Conservation (phyloP, 2,113 vertebrate genomes). For the Puntigrus tetrazona region DNA sequence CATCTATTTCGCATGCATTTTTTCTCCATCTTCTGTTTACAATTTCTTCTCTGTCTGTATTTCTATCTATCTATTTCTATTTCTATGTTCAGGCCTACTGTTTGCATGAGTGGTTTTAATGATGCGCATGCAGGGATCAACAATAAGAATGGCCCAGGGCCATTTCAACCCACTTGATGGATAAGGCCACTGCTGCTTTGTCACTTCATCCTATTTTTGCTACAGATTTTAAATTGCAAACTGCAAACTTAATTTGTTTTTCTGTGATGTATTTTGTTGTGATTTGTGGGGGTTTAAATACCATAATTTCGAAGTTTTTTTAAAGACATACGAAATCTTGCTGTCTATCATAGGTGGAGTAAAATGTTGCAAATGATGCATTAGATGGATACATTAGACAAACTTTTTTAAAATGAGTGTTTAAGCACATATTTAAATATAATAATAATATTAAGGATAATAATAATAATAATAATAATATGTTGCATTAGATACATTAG, state of each 20-base stretch:
- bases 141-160: slow-evolving; percentile 9
- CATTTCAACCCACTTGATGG: slow-evolving; percentile 7
- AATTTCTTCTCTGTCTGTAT: background rate
- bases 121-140: slow-evolving; percentile 6
- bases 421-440: no score
- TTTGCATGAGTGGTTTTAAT: slow-evolving; percentile 33
- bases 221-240: background rate
- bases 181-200: background rate
- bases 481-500: no score
- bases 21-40: background rate
- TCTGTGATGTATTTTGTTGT: background rate
- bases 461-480: no score
- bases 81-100: slow-evolving; percentile 10
- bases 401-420: no score
- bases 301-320: background rate
- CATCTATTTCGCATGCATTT: background rate
- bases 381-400: no score
- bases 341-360: background rate
- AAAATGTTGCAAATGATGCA: no score
- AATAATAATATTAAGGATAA: no score
- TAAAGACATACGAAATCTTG: no score
- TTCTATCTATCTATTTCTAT: no score
- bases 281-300: background rate
- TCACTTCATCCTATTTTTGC: background rate
- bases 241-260: background rate